Conservation (phyloP, 2,888 invertebrate species). For the Tenthredo distinguenda region DNA sequence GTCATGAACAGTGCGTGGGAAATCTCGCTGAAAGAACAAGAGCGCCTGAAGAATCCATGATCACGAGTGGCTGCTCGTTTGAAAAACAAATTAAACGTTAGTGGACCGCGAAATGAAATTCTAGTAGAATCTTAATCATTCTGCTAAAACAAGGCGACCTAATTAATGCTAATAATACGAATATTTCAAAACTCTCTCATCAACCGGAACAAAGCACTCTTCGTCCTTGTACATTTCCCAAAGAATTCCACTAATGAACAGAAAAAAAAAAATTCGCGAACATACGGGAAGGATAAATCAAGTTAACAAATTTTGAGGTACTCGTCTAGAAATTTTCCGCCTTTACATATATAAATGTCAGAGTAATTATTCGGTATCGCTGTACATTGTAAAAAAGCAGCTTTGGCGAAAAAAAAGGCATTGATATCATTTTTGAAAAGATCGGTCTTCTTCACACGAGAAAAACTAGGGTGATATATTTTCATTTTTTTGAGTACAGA, state of each 20-base stretch:
- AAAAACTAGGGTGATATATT: not conserved
- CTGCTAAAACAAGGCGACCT: conserved; percentile 1
- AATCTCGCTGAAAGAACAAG: not conserved
- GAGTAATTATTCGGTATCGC: too few species aligned
- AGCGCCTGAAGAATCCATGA: not conserved
- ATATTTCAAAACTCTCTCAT: not conserved
- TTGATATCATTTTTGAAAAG: not conserved
- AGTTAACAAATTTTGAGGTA: too few species aligned
- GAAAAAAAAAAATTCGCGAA: not conserved
- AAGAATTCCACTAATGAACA: not conserved
- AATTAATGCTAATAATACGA: not conserved
- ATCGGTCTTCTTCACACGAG: not conserved
- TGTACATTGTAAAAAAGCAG: too few species aligned
- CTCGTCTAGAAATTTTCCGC: too few species aligned
- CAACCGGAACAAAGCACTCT: too few species aligned
- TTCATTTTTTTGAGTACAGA: not conserved
- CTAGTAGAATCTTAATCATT: not conserved
- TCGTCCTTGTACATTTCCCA: not conserved
- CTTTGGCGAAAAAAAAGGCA: too few species aligned
- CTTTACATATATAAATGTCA: too few species aligned
- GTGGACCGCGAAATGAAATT: not conserved
- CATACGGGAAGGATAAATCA: too few species aligned
- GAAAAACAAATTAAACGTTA: not conserved
- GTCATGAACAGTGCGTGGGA: not conserved
- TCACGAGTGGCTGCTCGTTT: not conserved